Evolutionary conservation across 2,113 vertebrate genomes (phyloP).

Genomic region (Eulacestoma nigropectus): DNA sequence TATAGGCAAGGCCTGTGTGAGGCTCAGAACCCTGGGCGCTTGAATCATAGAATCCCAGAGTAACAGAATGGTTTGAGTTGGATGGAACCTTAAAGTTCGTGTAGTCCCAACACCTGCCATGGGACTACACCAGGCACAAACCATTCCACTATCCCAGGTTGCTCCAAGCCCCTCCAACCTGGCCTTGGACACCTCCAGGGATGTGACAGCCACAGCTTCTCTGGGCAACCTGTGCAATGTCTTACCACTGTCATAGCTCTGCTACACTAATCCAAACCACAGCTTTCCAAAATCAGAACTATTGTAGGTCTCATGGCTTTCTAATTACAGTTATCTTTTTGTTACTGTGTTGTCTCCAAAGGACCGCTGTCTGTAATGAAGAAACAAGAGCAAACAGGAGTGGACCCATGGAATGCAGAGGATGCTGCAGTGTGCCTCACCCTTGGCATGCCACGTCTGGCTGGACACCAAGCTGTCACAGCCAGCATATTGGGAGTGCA

Average conservation of each 20-base stretch:
- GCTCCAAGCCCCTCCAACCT: background rate
- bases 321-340: background rate
- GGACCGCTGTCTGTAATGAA: background rate
- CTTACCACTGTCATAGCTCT: background rate
- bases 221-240: background rate
- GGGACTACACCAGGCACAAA: background rate
- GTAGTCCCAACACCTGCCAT: background rate
- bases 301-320: background rate
- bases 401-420: rapidly evolving
- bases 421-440: background rate
- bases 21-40: background rate
- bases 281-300: background rate
- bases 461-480: background rate
- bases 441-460: rapidly evolving
- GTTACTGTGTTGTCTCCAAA: background rate
- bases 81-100: background rate
- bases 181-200: background rate
- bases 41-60: background rate
- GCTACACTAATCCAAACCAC: background rate
- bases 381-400: background rate
- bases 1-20: rapidly evolving
- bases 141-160: background rate
- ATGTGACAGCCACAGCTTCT: background rate
- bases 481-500: rapidly evolving
- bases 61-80: background rate